Evolutionary conservation across 2,888 invertebrate genomes (phyloP), one percentile per base, ranked within the genome.

Genomic region (Oxytorus armatus): DNA sequence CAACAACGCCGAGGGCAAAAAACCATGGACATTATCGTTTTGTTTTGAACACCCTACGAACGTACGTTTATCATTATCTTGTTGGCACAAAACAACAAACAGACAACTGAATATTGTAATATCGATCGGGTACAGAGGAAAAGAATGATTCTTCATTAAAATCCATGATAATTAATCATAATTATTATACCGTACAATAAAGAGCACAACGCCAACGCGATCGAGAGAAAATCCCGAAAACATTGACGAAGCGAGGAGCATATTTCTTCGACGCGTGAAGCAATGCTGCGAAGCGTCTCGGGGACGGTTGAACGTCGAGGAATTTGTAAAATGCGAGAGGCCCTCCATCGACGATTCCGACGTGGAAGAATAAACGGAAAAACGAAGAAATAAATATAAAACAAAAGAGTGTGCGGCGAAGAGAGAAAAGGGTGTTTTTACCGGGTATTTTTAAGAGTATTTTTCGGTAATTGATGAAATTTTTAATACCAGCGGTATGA

Each of bases 1-100:
- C 93, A 98, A 98, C 93, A 94, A 95, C 69, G 95, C 94, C 82
- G 92, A 93, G 57, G 93, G 95, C 83, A 96, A 95, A 93, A 97
- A 96, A 92, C 98, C 99, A 81, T 99, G 99, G 99, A 95, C 96
- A 16, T 94, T 99, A 55, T 97, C 97, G 85, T 99, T 99, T 96
- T 97, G 97, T 89, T 99, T 96, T 92, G 99, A 99, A 3, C 96
- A 99, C 86, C 98, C 99, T 70, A 95, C 99, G 84, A 97, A 99
- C 94, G 98, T 88, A 72, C n/a, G 61, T 76, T 53, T 66, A 4
- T 7, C 18, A 51, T 25, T 29, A 29, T 21, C 55, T 11, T 53
- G 14, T 23, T 63, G 4, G 7, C 5, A 42, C n/a, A 1, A 29
- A 1, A 1, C 16, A 16, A 8, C 23, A 2, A 44, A 61, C 8